These are phyloP conservation scores for Tigriopus japonicus DNA, from an alignment of 1,140 invertebrate genomes.

Conservation along the genomic window DNA sequence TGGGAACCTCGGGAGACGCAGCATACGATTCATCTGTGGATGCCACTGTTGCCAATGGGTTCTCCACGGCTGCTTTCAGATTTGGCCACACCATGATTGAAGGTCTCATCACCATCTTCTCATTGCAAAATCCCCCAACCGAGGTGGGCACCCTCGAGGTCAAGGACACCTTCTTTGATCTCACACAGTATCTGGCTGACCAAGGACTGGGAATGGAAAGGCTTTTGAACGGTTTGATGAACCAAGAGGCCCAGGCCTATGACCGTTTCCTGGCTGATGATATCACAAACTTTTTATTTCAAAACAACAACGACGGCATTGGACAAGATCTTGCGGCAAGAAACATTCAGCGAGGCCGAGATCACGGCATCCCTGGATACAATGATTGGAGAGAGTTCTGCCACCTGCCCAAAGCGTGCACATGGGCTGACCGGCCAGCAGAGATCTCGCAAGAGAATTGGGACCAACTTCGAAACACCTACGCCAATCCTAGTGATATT, in stretches of 20 bases:
- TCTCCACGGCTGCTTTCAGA: slow-evolving; percentile 30
- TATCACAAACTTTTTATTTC: slow-evolving; percentile 11
- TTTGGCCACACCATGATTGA: slow-evolving; percentile 28
- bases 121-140: slow-evolving; percentile 45
- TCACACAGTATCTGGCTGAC: not conserved
- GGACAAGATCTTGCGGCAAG: slow-evolving; percentile 10
- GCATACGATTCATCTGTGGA: slow-evolving; percentile 27
- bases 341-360: slow-evolving; percentile 10
- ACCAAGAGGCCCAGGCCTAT: slow-evolving; percentile 15
- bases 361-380: slow-evolving; percentile 14
- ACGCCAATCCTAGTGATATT: slow-evolving; percentile 25
- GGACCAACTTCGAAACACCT: slow-evolving; percentile 5
- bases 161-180: not conserved
- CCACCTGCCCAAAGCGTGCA: slow-evolving; percentile 11
- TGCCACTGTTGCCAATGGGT: slow-evolving; percentile 27
- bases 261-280: slow-evolving; percentile 8
- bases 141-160: not conserved
- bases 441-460: slow-evolving; percentile 20
- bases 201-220: not conserved
- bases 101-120: slow-evolving; percentile 64
- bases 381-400: slow-evolving; percentile 18
- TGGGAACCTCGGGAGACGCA: slow-evolving; percentile 13
- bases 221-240: slow-evolving; percentile 7
- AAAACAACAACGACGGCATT: not conserved
- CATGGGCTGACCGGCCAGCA: slow-evolving; percentile 18